Conservation (phyloP, 2,797 vertebrate species). For the Platalea minor region DNA sequence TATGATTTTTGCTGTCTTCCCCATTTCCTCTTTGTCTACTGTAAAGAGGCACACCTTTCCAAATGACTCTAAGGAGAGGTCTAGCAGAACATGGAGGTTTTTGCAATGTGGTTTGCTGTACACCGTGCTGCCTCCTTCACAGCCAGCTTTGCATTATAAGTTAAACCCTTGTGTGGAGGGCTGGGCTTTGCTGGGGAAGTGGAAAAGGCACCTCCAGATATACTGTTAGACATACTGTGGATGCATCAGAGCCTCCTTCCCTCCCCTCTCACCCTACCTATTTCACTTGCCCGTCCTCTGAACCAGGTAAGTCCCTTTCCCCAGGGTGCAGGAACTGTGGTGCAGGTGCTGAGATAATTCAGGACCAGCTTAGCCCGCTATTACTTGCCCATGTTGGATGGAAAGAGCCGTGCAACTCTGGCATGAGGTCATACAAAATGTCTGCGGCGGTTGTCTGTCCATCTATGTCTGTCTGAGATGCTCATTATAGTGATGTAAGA, state of each 20-base stretch:
- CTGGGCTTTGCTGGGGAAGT: background rate
- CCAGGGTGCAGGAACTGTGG: accelerated
- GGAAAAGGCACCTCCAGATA: background rate
- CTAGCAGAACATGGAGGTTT: background rate
- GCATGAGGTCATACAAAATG: background rate
- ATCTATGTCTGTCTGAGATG: background rate
- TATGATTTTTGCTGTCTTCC: background rate
- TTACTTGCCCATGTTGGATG: accelerated
- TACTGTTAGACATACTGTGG: accelerated
- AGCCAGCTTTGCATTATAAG: background rate
- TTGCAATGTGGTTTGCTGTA: background rate
- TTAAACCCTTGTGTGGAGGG: background rate
- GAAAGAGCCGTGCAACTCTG: accelerated
- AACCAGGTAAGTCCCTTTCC: background rate
- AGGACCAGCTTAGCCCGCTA: background rate
- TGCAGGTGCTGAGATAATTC: background rate
- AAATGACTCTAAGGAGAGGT: background rate
- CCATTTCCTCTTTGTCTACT: background rate
- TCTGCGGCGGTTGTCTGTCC: background rate
- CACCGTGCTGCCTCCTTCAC: background rate
- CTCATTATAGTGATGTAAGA: background rate
- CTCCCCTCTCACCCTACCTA: background rate
- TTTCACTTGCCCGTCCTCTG: background rate
- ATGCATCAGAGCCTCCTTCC: background rate
- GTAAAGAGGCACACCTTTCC: background rate